A percentile compares a stretch with the other conserved stretches of the same genome.
phyloP scores from a whole-genome alignment of 2,113 vertebrate genomes.

The rat (Rattus norvegicus) region GRCr8 NC_086021.1:151610001-151610500 shows the following conservation, averaged over 20 bases:
- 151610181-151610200: constrained; percentile 15
- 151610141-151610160: neutral
- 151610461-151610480: neutral
- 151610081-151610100: neutral
- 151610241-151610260: neutral
- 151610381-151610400: neutral
- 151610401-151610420: neutral
- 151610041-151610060: neutral
- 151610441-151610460: neutral
- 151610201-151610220: neutral
- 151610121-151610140: neutral
- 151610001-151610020: neutral
- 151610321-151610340: neutral
- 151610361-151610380: neutral
- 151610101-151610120: neutral
- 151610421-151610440: neutral
- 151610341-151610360: neutral
- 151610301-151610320: neutral
- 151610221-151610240: neutral
- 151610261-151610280: neutral
- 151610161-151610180: neutral
- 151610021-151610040: neutral
- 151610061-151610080: neutral
- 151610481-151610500: neutral
- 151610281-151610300: neutral